Conservation (phyloP, 64 coral and sea anemone species). For the Pocillopora damicornis region DNA sequence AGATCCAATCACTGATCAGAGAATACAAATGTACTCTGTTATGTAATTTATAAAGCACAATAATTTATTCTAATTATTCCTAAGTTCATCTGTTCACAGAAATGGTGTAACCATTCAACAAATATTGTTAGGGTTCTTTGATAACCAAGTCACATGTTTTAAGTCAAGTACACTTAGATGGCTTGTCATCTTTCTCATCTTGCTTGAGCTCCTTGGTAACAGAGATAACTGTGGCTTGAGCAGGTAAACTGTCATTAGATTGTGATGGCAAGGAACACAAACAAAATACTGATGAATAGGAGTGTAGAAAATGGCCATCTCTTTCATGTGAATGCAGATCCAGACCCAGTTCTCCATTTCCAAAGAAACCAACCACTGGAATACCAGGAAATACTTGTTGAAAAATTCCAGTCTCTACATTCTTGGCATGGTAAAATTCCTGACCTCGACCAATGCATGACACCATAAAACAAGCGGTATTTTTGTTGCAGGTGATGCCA, state of each 20-base stretch:
- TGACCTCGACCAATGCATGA: conserved; percentile 85
- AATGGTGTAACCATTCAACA: too few species aligned
- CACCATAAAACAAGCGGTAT: conserved; percentile 88
- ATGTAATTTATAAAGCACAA: too few species aligned
- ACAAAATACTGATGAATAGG: conserved; percentile 92
- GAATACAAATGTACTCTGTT: too few species aligned
- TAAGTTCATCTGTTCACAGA: too few species aligned
- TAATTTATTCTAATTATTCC: too few species aligned
- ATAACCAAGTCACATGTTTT: too few species aligned
- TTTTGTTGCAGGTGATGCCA: conserved; percentile 49
- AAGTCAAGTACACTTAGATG: not conserved
- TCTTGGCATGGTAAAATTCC: conserved; percentile 79
- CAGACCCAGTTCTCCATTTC: conserved; percentile 91
- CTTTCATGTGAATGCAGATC: conserved; percentile 79
- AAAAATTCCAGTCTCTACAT: conserved; percentile 88
- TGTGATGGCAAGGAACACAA: conserved; percentile 64
- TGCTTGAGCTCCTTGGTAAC: not conserved
- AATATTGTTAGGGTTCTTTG: too few species aligned
- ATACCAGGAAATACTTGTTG: conserved; percentile 80
- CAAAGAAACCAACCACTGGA: conserved; percentile 83
- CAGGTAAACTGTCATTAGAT: not conserved
- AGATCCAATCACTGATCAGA: too few species aligned
- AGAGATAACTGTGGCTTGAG: not conserved
- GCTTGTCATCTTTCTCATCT: not conserved
- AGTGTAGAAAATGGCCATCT: conserved; percentile 87